These are phyloP conservation scores for Stegastes partitus DNA, from an alignment of 2,113 vertebrate genomes.

Conservation along the genomic window DNA sequence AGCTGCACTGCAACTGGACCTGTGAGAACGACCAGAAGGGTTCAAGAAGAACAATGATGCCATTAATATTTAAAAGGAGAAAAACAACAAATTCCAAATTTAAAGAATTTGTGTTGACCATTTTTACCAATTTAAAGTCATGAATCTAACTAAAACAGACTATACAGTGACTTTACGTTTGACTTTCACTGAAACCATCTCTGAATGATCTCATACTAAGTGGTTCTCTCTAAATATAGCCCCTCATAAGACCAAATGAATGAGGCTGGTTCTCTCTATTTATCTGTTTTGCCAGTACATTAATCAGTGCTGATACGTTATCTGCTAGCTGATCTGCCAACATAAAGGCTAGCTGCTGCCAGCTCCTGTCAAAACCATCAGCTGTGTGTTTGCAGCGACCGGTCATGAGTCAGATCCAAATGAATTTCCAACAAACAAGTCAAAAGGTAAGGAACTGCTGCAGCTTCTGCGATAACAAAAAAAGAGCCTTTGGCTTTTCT, in stretches of 20 bases:
- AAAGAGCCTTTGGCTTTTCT: constrained; percentile 21
- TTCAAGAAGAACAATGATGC: no score
- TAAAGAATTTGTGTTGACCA: no score
- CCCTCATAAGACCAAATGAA: constrained; percentile 2
- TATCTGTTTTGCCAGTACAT: constrained; percentile 7
- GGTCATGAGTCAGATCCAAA: constrained; percentile 16
- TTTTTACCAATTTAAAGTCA: no score
- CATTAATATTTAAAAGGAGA: no score
- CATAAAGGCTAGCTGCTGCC: constrained; percentile 17
- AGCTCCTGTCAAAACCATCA: neutral
- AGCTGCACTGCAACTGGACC: no score
- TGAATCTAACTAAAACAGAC: no score
- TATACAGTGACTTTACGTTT: neutral
- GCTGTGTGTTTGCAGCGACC: constrained; percentile 26
- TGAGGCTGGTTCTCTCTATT: neutral
- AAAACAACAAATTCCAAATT: no score
- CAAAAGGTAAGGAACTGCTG: constrained; percentile 22
- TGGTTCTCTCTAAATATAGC: neutral
- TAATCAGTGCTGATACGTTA: constrained; percentile 25
- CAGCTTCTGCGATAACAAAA: constrained; percentile 1
- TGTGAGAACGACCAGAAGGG: no score
- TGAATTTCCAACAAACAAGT: constrained; percentile 9
- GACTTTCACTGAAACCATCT: neutral
- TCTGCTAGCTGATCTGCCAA: constrained; percentile 22
- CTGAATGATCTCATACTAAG: neutral